A percentile compares a stretch with the other conserved stretches of the same genome.
These are phyloP conservation scores for Eucera pruinosa DNA, from an alignment of 2,888 invertebrate species.

Conservation along the genomic window DNA sequence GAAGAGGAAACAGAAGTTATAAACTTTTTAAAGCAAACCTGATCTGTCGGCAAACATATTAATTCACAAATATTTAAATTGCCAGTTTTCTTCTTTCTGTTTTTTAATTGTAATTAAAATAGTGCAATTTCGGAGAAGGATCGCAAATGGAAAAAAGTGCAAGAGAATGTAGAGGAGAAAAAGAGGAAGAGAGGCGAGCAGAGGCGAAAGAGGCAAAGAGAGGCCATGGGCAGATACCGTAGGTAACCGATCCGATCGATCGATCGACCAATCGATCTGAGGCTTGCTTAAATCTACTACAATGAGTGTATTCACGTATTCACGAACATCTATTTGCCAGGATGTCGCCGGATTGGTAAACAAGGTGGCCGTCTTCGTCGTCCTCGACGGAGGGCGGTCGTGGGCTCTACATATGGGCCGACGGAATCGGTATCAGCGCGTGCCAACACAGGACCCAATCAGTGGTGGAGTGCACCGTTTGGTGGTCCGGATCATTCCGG, in stretches of 20 bases:
- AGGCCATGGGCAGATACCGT: slow-evolving; percentile 68
- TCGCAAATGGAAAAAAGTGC: background rate
- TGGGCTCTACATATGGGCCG: slow-evolving; percentile 89
- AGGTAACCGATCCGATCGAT: slow-evolving; percentile 72
- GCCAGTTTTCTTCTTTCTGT: too few relatives aligned
- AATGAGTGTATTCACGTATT: slow-evolving; percentile 87
- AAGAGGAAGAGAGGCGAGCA: slow-evolving; percentile 39
- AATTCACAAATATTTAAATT: too few relatives aligned
- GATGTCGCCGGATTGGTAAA: slow-evolving; percentile 99
- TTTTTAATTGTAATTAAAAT: too few relatives aligned
- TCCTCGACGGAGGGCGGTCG: slow-evolving; percentile 97
- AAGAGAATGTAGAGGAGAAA: slow-evolving; percentile 23
- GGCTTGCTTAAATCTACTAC: slow-evolving; percentile 83
- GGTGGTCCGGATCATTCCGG: slow-evolving; percentile 54
- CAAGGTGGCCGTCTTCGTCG: slow-evolving; percentile 99
- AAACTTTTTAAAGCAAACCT: too few relatives aligned
- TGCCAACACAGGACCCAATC: slow-evolving; percentile 68
- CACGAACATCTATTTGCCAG: slow-evolving; percentile 99
- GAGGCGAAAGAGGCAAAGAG: slow-evolving; percentile 53
- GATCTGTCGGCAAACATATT: too few relatives aligned
- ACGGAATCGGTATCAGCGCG: slow-evolving; percentile 72
- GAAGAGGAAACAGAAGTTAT: too few relatives aligned
- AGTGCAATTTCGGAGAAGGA: background rate
- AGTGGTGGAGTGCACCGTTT: slow-evolving; percentile 58
- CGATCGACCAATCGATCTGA: slow-evolving; percentile 70